These are phyloP conservation scores for Macrophya alboannulata DNA, from an alignment of 2,888 invertebrate species.

Conservation along the genomic window DNA sequence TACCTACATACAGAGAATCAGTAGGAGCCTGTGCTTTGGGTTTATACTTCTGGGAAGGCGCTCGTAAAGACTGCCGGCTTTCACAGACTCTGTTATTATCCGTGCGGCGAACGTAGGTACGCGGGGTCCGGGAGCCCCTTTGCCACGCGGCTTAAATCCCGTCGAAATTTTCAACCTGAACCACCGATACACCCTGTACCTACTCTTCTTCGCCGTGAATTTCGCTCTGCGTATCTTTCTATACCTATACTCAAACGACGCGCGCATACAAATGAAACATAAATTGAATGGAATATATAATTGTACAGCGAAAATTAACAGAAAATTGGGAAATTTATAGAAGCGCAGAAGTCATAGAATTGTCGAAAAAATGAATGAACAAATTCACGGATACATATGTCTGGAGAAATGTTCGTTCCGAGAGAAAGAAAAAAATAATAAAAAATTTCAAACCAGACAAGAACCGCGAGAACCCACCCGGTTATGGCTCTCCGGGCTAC, in stretches of 20 bases:
- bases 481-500: slow-evolving; percentile 37
- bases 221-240: not conserved
- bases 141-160: slow-evolving; percentile 41
- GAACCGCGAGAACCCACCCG: slow-evolving; percentile 14
- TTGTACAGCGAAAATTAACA: not conserved
- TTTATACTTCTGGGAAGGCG: slow-evolving; percentile 79
- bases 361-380: not conserved
- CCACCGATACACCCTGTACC: not conserved
- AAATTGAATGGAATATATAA: not conserved
- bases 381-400: too few relatives aligned
- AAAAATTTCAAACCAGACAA: not conserved
- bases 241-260: too few relatives aligned
- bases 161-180: slow-evolving; percentile 1
- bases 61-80: slow-evolving; percentile 78
- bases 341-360: not conserved
- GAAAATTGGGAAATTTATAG: not conserved
- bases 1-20: slow-evolving; percentile 57
- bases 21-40: slow-evolving; percentile 64
- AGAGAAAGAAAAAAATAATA: too few relatives aligned
- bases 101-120: slow-evolving; percentile 59
- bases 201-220: not conserved
- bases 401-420: not conserved
- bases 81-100: slow-evolving; percentile 78
- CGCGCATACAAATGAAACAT: not conserved
- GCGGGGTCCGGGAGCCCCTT: slow-evolving; percentile 27